Percentiles rank a stretch among this genome's conserved stretches.
These are phyloP conservation scores for Acrocyrtus sp. DNA, from an alignment of 2,888 invertebrate genomes.

Conservation along the genomic window DNA sequence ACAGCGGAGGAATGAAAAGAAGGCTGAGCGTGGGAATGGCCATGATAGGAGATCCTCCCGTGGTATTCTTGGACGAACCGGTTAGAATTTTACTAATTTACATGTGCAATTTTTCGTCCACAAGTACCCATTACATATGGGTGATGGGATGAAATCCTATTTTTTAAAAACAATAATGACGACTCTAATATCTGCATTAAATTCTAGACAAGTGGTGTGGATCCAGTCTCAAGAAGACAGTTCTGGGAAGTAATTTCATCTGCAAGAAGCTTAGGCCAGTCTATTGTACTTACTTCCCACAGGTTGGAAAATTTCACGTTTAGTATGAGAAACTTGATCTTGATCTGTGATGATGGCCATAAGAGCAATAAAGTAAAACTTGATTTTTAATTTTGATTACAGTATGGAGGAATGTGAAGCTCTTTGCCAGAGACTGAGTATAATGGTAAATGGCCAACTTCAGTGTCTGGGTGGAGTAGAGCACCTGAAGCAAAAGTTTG, in stretches of 20 bases:
- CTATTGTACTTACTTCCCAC: slow-evolving; percentile 77
- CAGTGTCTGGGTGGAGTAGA: slow-evolving; percentile 79
- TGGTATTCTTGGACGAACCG: slow-evolving; percentile 81
- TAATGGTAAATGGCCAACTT: slow-evolving; percentile 79
- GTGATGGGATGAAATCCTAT: background rate
- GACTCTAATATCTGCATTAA: background rate
- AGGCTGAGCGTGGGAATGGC: slow-evolving; percentile 89
- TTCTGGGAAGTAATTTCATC: slow-evolving; percentile 74
- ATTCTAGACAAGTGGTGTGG: slow-evolving; percentile 69
- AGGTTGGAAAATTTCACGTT: slow-evolving; percentile 68
- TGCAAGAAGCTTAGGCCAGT: slow-evolving; percentile 69
- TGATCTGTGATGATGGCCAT: too few relatives aligned
- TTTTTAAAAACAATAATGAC: background rate
- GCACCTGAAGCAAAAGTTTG: slow-evolving; percentile 77
- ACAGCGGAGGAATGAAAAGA: slow-evolving; percentile 86
- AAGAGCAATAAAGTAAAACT: slow-evolving; percentile 3
- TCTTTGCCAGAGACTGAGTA: slow-evolving; percentile 79
- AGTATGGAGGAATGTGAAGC: slow-evolving; percentile 92
- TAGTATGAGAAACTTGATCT: too few relatives aligned
- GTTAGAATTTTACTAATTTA: slow-evolving; percentile 67
- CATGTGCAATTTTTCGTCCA: background rate
- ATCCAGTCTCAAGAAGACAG: slow-evolving; percentile 75
- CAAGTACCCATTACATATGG: background rate
- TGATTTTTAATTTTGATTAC: too few relatives aligned
- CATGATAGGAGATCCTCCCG: slow-evolving; percentile 77